Percentiles rank a stretch among this genome's conserved stretches.
Evolutionary conservation across 2,888 invertebrate genomes (phyloP).

Genomic region (Gari tellinella): DNA sequence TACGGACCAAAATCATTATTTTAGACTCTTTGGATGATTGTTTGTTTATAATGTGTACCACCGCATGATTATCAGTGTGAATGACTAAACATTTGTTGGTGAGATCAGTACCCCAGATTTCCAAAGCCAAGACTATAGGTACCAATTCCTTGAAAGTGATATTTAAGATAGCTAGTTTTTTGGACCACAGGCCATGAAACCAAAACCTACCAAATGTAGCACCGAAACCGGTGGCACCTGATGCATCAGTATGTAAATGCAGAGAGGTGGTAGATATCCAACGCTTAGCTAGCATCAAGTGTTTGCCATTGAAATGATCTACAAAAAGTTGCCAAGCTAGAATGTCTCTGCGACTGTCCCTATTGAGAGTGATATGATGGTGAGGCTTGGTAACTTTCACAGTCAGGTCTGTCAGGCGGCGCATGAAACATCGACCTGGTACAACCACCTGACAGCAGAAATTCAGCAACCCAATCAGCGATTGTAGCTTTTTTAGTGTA

Average conservation of each 20-base stretch:
- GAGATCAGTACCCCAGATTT: conserved; percentile 16
- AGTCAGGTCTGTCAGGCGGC: conserved; percentile 23
- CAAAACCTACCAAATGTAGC: conserved; percentile 23
- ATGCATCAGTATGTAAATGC: conserved; percentile 33
- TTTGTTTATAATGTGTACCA: conserved; percentile 52
- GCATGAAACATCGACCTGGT: conserved; percentile 28
- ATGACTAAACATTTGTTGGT: conserved; percentile 18
- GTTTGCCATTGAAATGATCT: conserved; percentile 33
- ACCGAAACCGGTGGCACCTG: conserved; percentile 28
- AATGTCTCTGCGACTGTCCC: conserved; percentile 14
- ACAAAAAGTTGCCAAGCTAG: conserved; percentile 25
- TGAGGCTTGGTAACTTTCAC: conserved; percentile 18
- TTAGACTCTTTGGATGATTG: conserved; percentile 26
- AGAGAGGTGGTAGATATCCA: conserved; percentile 14
- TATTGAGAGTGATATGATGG: conserved; percentile 30
- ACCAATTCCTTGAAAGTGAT: conserved; percentile 34
- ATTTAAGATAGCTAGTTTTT: not conserved
- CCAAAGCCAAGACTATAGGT: conserved; percentile 28
- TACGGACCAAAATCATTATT: conserved; percentile 43
- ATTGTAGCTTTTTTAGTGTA: conserved; percentile 11
- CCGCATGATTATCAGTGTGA: conserved; percentile 51
- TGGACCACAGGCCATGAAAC: conserved; percentile 24
- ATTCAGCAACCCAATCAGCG: conserved; percentile 13
- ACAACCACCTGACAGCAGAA: conserved; percentile 30
- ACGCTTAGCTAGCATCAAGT: conserved; percentile 12